phyloP scores from a whole-genome alignment of 1,140 invertebrate species.

The Zaprionus tsacasi region DNA sequence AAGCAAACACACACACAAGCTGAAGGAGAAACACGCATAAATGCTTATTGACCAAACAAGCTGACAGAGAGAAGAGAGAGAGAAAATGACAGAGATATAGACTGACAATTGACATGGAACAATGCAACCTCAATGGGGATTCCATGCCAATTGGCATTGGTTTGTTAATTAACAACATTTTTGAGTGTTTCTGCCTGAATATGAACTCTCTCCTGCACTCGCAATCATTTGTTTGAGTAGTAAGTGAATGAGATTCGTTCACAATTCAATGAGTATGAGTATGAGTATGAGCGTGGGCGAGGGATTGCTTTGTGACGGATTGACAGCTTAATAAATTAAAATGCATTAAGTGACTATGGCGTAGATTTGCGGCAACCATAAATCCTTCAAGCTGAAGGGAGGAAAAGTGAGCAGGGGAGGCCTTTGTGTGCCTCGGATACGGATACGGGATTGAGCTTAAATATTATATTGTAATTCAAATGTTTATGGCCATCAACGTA shows the following conservation, averaged over 20 bases:
- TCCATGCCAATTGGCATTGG: neutral
- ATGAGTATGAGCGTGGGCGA: neutral
- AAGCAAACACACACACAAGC: slow-evolving; percentile 1
- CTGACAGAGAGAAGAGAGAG: neutral
- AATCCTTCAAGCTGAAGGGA: slow-evolving; percentile 59
- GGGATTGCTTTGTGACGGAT: slow-evolving; percentile 48
- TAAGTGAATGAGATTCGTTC: slow-evolving; percentile 20
- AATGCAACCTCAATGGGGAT: slow-evolving; percentile 19
- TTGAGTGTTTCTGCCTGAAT: slow-evolving; percentile 28
- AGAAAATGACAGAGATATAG: neutral
- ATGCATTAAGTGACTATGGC: slow-evolving; percentile 75
- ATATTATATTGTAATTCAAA: slow-evolving; percentile 83
- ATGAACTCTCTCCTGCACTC: slow-evolving; percentile 14
- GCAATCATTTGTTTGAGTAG: slow-evolving; percentile 3
- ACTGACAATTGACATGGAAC: slow-evolving; percentile 8
- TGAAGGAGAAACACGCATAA: slow-evolving; percentile 24
- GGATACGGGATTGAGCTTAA: slow-evolving; percentile 52
- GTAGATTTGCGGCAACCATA: slow-evolving; percentile 77
- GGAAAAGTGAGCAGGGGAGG: neutral
- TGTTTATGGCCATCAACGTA: slow-evolving; percentile 82
- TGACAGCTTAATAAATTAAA: slow-evolving; percentile 83
- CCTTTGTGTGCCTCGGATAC: slow-evolving; percentile 5
- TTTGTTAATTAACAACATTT: slow-evolving; percentile 49
- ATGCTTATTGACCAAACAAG: slow-evolving; percentile 28
- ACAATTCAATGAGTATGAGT: neutral